phyloP scores from a whole-genome alignment of 2,797 vertebrate genomes.

The Hypotaenidia okinawae region DNA sequence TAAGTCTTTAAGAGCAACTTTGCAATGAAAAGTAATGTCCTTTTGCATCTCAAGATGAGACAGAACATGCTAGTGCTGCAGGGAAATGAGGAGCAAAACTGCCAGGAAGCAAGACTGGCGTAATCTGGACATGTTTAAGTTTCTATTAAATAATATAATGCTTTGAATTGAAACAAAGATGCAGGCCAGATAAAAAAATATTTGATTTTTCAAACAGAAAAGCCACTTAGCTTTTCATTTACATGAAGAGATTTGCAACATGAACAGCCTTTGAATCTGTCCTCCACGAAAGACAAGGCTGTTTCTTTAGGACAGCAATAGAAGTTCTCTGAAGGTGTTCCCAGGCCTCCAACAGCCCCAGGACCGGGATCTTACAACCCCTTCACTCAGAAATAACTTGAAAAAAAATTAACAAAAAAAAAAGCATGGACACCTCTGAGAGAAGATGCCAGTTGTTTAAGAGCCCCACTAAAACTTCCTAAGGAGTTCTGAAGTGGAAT shows the following conservation, averaged over 20 bases:
- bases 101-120: background rate
- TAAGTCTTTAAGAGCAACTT: background rate
- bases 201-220: background rate
- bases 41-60: background rate
- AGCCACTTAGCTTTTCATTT: background rate
- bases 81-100: background rate
- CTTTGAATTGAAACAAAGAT: background rate
- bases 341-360: background rate
- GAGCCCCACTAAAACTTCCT: background rate
- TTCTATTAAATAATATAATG: background rate
- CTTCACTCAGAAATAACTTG: background rate
- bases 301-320: background rate
- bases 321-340: background rate
- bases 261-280: background rate
- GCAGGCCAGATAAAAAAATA: background rate
- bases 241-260: background rate
- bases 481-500: background rate
- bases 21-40: background rate
- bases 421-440: background rate
- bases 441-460: background rate
- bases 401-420: background rate
- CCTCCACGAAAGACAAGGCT: background rate
- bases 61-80: background rate
- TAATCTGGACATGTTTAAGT: background rate
- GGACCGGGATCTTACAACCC: background rate